Evolutionary conservation across 2,888 invertebrate species (phyloP), one percentile per base, ranked within the genome.

Genomic region (Pammene fasciana): DNA sequence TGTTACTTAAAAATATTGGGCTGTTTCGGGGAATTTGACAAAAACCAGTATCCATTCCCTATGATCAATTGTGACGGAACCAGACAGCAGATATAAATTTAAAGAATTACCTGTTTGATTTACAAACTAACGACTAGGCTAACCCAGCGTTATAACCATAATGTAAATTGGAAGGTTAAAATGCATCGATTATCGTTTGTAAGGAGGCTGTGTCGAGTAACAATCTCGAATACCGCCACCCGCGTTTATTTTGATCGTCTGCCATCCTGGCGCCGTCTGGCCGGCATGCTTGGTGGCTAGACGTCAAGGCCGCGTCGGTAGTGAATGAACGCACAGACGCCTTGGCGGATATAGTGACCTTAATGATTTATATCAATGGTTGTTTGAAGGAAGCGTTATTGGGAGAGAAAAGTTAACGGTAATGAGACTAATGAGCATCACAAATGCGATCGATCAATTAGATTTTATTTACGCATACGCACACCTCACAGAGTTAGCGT

Each of bases 321-420:
- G 38, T 65, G 68, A 68, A 68, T 68, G 68, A 65, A 13, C 43
- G 68, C 18, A 64, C 64, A 68, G 68, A 68, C 68, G 68, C 34
- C 45, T 52, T 38, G 64, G 68, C 68, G 64, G 68, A 64, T 65
- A 43, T 45, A 38, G 36, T 61, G 46, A 38, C 38, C 0, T 43
- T 38, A 10, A 54, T 64, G 45, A 65, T 41, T 56, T 56, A 41
- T 62, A 41, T 26, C 54, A 54, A 54, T 54, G 54, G 54, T 8
- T 54, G 54, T 26, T 52, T 26, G 26, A 13, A n/a, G n/a, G 8
- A 14, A 8, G 48, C 10, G 48, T 10, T 52, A 26, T 52, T 26
- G 34, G 54, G 9, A 54, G 11, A 7, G 18, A 36, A n/a, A n/a
- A 13, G 14, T 34, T 43, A 11, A 13, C 6, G 9, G 38, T 38